Percentiles rank a stretch among this genome's conserved stretches.
Evolutionary conservation across 2,113 vertebrate genomes (phyloP).

Genomic region (Struthidea cinerea): DNA sequence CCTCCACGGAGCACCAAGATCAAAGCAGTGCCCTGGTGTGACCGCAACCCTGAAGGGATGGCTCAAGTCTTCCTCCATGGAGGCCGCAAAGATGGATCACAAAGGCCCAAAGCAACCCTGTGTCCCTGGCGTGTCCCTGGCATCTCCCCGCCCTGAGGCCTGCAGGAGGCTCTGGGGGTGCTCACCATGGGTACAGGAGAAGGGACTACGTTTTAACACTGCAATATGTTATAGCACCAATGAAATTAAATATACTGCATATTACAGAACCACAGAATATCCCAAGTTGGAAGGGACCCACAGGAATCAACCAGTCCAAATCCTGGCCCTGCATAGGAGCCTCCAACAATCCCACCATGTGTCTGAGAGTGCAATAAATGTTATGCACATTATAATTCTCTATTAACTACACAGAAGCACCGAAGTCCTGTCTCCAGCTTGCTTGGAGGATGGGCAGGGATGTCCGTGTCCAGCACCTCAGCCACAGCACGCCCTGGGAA

Average conservation of each 20-base stretch:
- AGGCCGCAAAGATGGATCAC: background rate
- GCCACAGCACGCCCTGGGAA: fast-evolving
- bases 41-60: fast-evolving
- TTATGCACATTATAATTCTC: background rate
- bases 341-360: background rate
- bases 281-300: background rate
- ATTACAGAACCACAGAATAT: background rate
- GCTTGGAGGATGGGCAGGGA: background rate
- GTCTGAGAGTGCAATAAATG: background rate
- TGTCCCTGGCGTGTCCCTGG: background rate
- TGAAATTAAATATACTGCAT: background rate
- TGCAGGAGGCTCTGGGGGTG: background rate
- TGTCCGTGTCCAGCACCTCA: fast-evolving
- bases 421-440: background rate
- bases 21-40: background rate
- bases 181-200: background rate
- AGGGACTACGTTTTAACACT: background rate
- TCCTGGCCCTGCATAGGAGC: background rate
- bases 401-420: background rate
- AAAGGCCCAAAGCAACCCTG: background rate
- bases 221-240: fast-evolving
- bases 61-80: background rate
- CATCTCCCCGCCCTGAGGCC: fast-evolving
- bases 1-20: background rate
- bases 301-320: background rate